A percentile compares a stretch with the other conserved stretches of the same genome.
Evolutionary conservation across 1,140 invertebrate genomes (phyloP).

Genomic region (Temnothorax curvispinosus): DNA sequence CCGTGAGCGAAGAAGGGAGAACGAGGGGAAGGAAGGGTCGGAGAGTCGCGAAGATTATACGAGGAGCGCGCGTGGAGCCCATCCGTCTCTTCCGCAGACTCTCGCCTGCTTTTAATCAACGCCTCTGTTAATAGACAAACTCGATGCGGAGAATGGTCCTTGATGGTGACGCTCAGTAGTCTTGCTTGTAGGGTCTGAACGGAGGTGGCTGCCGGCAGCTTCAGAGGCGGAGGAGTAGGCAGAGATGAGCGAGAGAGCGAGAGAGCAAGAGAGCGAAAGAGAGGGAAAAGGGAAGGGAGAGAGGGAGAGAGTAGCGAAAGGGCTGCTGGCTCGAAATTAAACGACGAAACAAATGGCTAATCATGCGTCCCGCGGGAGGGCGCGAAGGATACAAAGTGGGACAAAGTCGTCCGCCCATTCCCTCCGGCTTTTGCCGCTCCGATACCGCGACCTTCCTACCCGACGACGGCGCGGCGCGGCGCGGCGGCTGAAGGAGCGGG

Average conservation of each 20-base stretch:
- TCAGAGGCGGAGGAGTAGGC: background rate
- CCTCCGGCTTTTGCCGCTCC: conserved; percentile 48
- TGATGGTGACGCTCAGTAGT: conserved; percentile 70
- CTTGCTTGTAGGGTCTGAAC: conserved; percentile 35
- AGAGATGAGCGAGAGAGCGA: background rate
- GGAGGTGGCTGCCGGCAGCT: conserved; percentile 3
- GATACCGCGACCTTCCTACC: conserved; percentile 9
- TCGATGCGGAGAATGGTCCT: conserved; percentile 79
- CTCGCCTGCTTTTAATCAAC: conserved; percentile 82
- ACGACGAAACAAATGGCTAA: conserved; percentile 84
- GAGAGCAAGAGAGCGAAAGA: background rate
- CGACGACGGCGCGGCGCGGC: too few relatives aligned
- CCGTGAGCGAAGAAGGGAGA: background rate
- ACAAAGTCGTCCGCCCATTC: conserved; percentile 29
- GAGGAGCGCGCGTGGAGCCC: conserved; percentile 67
- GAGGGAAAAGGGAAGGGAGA: background rate
- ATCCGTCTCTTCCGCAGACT: conserved; percentile 76
- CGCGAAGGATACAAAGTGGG: conserved; percentile 67
- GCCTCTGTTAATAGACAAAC: conserved; percentile 83
- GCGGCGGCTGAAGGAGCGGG: background rate
- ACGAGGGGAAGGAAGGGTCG: background rate
- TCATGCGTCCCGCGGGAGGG: conserved; percentile 77
- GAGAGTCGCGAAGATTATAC: conserved; percentile 6
- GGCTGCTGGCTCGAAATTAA: conserved; percentile 78
- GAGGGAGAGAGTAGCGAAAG: conserved; percentile 34